Evolutionary conservation across 2,113 vertebrate genomes (phyloP), one percentile per base, ranked within the genome.

Genomic region (Myiopsitta monachus): DNA sequence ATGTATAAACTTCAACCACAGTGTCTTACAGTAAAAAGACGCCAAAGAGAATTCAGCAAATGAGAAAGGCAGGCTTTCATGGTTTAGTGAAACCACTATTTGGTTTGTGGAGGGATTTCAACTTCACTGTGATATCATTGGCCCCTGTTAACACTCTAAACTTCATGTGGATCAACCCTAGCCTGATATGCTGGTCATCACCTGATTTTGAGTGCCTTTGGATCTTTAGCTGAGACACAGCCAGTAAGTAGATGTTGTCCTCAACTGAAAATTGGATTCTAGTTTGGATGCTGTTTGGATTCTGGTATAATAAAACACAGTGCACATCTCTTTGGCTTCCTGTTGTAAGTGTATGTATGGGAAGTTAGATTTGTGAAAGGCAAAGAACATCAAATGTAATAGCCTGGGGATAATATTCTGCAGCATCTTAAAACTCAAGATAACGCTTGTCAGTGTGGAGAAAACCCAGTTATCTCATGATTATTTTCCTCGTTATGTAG

Each of bases 81-180:
- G 43, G 6, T 52, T 83, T 76, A 36, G 28, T n/a, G 63, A 75
- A 44, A 68, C 10, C 23, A 24, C 9, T n/a, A 12, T 43, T 9
- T 30, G 38, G 6, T 46, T 76, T 76, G 10, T 8, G 30, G 9
- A 23, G 22, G 16, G 9, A 43, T 81, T 87, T 81, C 26, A 28
- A 4, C 36, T 70, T 83, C 43, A 21, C 27, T 49, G 11, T 52
- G n/a, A 5, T 46, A 9, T 78, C 10, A 4, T 0, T 79, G 47
- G 10, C 24, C 21, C 7, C 30, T 83, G 21, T 26, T 66, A 73
- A 52, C 13, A 23, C 10, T 16, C 10, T 21, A 3, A 75, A 51
- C 19, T 43, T 59, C 3, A 15, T 0, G 1, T 12, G 55, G 52
- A 24, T 83, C 19, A 41, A 0, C 41, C 6, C 39, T 49, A 38